A percentile compares a stretch with the other conserved stretches of the same genome.
Evolutionary conservation across 2,888 invertebrate species (phyloP).

Genomic region (Biston stratarius): DNA sequence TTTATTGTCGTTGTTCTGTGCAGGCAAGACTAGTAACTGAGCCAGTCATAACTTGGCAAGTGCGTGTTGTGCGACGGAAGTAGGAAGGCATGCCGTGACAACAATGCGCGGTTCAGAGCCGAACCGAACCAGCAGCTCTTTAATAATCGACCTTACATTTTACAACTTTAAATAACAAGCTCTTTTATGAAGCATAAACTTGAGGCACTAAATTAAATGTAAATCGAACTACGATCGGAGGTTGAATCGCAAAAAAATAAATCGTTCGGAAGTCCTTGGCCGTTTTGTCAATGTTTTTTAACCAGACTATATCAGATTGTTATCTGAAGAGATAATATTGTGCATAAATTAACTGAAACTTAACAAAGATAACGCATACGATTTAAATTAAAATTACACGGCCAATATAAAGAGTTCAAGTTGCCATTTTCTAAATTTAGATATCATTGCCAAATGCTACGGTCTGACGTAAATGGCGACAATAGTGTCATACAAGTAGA

Average conservation of each 20-base stretch:
- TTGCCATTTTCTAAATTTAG: slow-evolving; percentile 25
- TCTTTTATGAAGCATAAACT: slow-evolving; percentile 51
- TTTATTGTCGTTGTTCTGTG: slow-evolving; percentile 25
- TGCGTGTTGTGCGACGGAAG: slow-evolving; percentile 33
- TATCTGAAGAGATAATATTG: not conserved
- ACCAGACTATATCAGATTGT: not conserved
- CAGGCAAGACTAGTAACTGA: slow-evolving; percentile 20
- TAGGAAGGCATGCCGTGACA: slow-evolving; percentile 49
- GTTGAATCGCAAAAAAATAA: slow-evolving; percentile 26
- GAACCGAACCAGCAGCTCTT: slow-evolving; percentile 38
- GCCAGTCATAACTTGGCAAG: slow-evolving; percentile 25
- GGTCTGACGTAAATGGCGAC: slow-evolving; percentile 26
- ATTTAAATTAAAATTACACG: too few species aligned
- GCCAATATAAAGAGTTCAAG: not conserved
- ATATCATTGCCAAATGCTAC: slow-evolving; percentile 20
- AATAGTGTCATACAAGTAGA: slow-evolving; percentile 22
- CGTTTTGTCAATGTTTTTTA: slow-evolving; percentile 1
- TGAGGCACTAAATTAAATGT: slow-evolving; percentile 42
- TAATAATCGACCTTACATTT: slow-evolving; percentile 54
- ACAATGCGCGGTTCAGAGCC: slow-evolving; percentile 36
- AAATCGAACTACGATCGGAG: slow-evolving; percentile 34
- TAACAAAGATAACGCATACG: too few species aligned
- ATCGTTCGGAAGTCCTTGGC: slow-evolving; percentile 23
- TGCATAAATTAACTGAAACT: too few species aligned
- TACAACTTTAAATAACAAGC: slow-evolving; percentile 50